Evolutionary conservation across 1,140 invertebrate species (phyloP).

Genomic region (Lepidotrigona ventralis): DNA sequence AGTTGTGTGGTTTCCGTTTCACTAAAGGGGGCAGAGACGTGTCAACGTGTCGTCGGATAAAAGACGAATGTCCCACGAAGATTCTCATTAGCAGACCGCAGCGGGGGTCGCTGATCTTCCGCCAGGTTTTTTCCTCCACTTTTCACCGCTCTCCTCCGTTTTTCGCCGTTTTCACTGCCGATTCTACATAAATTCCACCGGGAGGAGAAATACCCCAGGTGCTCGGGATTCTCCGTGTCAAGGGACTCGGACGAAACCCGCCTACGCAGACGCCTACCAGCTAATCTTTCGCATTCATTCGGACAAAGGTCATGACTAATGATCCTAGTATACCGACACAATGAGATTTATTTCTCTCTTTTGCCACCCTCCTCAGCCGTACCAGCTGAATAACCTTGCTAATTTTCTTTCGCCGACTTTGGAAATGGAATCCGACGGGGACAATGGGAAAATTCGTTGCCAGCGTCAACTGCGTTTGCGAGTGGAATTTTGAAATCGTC

Average conservation of each 20-base stretch:
- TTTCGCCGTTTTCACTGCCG: slow-evolving; percentile 7
- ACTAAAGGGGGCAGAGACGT: slow-evolving; percentile 46
- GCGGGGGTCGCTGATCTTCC: slow-evolving; percentile 47
- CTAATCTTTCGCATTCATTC: slow-evolving; percentile 64
- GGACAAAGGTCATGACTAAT: slow-evolving; percentile 74
- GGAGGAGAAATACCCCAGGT: slow-evolving; percentile 62
- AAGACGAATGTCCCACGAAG: slow-evolving; percentile 66
- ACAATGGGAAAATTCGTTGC: background rate
- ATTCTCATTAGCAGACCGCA: slow-evolving; percentile 71
- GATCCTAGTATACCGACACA: slow-evolving; percentile 59
- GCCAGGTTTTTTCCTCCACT: slow-evolving; percentile 44
- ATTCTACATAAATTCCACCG: slow-evolving; percentile 55
- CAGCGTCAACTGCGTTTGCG: no score
- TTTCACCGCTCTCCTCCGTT: background rate
- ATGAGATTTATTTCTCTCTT: slow-evolving; percentile 55
- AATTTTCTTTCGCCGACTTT: slow-evolving; percentile 31
- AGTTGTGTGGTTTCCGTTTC: slow-evolving; percentile 15
- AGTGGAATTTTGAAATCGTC: no score
- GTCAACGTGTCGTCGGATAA: slow-evolving; percentile 60
- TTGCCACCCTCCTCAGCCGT: slow-evolving; percentile 9
- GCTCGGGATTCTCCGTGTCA: slow-evolving; percentile 41
- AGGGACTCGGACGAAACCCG: slow-evolving; percentile 41
- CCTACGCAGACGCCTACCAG: slow-evolving; percentile 65
- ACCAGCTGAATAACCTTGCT: slow-evolving; percentile 52
- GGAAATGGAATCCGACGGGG: background rate